Conservation (phyloP, 2,797 vertebrate genomes). For the Simalia tracyae region DNA sequence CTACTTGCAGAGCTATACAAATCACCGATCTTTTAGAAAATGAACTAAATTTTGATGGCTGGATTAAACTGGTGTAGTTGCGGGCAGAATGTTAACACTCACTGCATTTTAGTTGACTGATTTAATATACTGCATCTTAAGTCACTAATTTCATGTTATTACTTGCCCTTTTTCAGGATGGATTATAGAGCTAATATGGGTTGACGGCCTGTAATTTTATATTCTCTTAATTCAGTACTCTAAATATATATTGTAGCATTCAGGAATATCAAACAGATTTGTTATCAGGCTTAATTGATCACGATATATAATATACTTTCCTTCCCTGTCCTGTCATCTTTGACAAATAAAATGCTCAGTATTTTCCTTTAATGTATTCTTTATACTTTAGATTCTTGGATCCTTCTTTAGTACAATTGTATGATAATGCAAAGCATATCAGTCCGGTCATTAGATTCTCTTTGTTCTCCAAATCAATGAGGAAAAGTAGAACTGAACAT, state of each 20-base stretch:
- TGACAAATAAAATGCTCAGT: conserved; percentile 7
- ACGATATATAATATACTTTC: not conserved
- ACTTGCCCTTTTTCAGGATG: not conserved
- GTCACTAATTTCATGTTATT: not conserved
- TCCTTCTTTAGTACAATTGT: conserved; percentile 2
- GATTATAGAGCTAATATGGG: not conserved
- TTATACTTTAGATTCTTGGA: not conserved
- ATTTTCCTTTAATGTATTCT: not conserved
- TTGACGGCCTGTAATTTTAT: not conserved
- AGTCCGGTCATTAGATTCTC: not conserved
- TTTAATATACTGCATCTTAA: not conserved
- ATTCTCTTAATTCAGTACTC: conserved; percentile 31
- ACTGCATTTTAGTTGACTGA: not conserved
- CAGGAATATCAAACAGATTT: conserved; percentile 6
- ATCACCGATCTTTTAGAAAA: not conserved
- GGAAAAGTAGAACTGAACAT: not conserved
- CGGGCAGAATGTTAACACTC: not conserved
- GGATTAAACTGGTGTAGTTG: not conserved
- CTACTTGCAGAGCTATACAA: not conserved
- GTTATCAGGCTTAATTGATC: conserved; percentile 36
- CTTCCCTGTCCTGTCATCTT: not conserved
- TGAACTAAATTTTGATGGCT: not conserved
- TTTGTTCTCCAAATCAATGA: not conserved
- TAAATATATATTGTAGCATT: conserved; percentile 34
- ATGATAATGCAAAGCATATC: not conserved